These are phyloP conservation scores for Notospermus geniculatus DNA, from an alignment of 1,140 invertebrate species.

Conservation along the genomic window DNA sequence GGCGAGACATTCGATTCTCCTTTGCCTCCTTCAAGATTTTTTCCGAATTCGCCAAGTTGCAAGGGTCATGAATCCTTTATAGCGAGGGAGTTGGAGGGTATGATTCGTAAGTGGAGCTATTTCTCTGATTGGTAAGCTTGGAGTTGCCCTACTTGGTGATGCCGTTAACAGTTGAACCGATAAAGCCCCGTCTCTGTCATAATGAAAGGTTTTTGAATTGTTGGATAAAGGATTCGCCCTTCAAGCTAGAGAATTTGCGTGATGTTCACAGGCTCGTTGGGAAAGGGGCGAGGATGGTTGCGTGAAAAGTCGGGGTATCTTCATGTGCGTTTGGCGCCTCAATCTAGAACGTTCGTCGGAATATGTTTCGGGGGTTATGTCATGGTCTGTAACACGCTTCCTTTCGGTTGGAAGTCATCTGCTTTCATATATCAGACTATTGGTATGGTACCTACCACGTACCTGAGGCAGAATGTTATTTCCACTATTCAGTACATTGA, in stretches of 20 bases:
- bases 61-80: slow-evolving; percentile 19
- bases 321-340: neutral
- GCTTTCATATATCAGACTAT: slow-evolving; percentile 7
- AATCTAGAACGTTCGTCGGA: neutral
- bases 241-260: slow-evolving; percentile 18
- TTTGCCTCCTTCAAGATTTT: slow-evolving; percentile 19
- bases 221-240: slow-evolving; percentile 14
- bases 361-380: neutral
- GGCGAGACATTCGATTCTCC: slow-evolving; percentile 18
- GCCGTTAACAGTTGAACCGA: slow-evolving; percentile 3
- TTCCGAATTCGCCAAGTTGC: slow-evolving; percentile 17
- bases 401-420: slow-evolving; percentile 12
- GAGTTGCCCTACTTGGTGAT: neutral
- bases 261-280: slow-evolving; percentile 13
- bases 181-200: neutral
- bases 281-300: slow-evolving; percentile 12
- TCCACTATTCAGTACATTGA: neutral
- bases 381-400: slow-evolving; percentile 8
- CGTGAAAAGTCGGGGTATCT: slow-evolving; percentile 12
- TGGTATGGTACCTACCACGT: neutral
- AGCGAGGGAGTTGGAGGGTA: slow-evolving; percentile 1
- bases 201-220: neutral
- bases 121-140: neutral
- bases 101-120: neutral
- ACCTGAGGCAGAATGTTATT: neutral